Evolutionary conservation across 64 coral and sea anemone species (phyloP), one percentile per base, ranked within the genome.

Genomic region (Porites lutea): DNA sequence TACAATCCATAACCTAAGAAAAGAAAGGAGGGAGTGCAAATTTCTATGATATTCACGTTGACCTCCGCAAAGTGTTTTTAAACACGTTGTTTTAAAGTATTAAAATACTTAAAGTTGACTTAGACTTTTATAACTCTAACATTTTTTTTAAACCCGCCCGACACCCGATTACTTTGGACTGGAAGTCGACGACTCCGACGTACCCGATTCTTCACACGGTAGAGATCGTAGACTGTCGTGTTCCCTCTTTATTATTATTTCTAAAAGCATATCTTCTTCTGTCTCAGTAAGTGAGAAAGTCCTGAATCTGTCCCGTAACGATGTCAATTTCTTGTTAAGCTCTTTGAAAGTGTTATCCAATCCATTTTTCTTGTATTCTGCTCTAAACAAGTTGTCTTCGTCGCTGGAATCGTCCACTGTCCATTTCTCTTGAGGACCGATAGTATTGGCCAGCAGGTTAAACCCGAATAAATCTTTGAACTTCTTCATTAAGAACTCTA

Each of bases 391-490:
- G 15, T 79, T 14, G 21, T 79, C 74, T 37, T 79, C 59, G 23
- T 59, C 54, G 22, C 87, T 78, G 19, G 79, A 65, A 89, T 52
- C 69, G 4, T 86, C 70, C 71, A 62, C 45, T n/a, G 64, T 50
- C 83, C 48, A 54, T 52, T 87, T 87, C 10, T 87, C 45, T 6
- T 13, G 9, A 45, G 83, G 65, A n/a, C 11, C 8, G 7, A 70
- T 63, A 4, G 13, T 65, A 13, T 51, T 37, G 4, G 23, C 19
- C 61, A 87, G 48, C 48, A 84, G 6, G 54, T 86, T 59, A 19
- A 92, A 59, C 2, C 90, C 90, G 6, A 92, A 86, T 6, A 92
- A 27, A 4, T 5, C 44, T 37, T 48, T 60, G 10, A 92, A 9
- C 51, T 61, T 14, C 47, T 85, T 59, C 18, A 77, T 67, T 37